Evolutionary conservation across 2,113 vertebrate species (phyloP).

Genomic region (Trogon melanurus): DNA sequence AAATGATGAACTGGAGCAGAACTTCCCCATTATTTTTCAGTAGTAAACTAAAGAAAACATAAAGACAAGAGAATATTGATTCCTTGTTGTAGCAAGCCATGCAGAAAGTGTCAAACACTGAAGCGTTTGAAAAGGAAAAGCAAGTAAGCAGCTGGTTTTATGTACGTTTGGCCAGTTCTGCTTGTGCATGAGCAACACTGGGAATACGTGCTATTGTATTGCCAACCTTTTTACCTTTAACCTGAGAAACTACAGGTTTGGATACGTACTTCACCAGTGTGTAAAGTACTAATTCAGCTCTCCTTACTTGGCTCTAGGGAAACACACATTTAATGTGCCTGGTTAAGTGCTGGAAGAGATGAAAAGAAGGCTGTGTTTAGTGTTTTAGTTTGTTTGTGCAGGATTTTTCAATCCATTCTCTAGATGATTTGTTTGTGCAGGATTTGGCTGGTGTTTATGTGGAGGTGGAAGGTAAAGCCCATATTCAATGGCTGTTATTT

Average conservation of each 20-base stretch:
- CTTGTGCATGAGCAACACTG: neutral
- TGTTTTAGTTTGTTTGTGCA: neutral
- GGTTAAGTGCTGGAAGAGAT: neutral
- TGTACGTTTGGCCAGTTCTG: neutral
- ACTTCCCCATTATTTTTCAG: neutral
- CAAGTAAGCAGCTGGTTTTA: neutral
- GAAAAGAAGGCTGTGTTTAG: slow-evolving; percentile 20
- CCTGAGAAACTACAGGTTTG: neutral
- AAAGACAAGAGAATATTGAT: neutral
- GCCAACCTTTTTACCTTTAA: neutral
- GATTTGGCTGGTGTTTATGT: slow-evolving; percentile 11
- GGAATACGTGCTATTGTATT: neutral
- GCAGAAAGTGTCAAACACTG: neutral
- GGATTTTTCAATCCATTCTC: neutral
- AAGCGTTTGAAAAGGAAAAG: neutral
- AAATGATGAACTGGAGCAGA: neutral
- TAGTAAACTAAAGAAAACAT: neutral
- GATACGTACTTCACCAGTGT: neutral
- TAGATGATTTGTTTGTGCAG: slow-evolving; percentile 17
- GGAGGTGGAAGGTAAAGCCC: slow-evolving; percentile 21
- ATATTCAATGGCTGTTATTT: neutral
- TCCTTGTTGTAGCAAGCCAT: neutral
- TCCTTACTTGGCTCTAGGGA: neutral
- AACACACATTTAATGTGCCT: neutral
- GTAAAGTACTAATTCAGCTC: slow-evolving; percentile 26